A percentile compares a stretch with the other conserved stretches of the same genome.
Evolutionary conservation across 1,140 invertebrate genomes (phyloP).

Genomic region (Drosophila pruinosa): DNA sequence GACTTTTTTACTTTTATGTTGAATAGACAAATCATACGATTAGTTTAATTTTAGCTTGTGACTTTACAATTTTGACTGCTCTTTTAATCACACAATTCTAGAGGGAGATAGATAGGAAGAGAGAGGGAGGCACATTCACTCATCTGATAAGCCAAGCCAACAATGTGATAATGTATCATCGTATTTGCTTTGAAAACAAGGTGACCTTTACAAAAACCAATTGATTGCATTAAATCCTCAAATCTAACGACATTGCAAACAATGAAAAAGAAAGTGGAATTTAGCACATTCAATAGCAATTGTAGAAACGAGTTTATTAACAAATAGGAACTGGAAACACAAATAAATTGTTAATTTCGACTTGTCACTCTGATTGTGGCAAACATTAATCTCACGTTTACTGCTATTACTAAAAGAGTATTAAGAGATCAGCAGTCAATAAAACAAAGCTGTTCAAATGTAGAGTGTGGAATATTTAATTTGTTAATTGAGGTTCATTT

Average conservation of each 20-base stretch:
- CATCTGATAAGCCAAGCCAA: neutral
- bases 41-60: neutral
- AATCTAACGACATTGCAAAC: neutral
- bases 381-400: slow-evolving; percentile 5
- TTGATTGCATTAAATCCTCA: too few relatives aligned
- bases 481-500: too few relatives aligned
- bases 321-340: neutral
- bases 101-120: neutral
- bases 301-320: neutral
- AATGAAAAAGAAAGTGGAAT: slow-evolving; percentile 19
- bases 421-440: slow-evolving; percentile 7
- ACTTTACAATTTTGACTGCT: slow-evolving; percentile 2
- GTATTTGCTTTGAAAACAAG: neutral
- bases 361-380: slow-evolving; percentile 23
- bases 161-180: neutral
- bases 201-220: slow-evolving; percentile 12
- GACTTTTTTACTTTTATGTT: too few relatives aligned
- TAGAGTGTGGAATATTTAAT: neutral
- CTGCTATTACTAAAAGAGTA: neutral
- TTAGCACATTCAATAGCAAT: neutral
- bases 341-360: slow-evolving; percentile 2
- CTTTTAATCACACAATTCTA: neutral
- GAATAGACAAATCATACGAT: neutral
- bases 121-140: neutral
- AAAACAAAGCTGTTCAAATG: neutral